These are phyloP conservation scores for Pelagia noctiluca DNA, from an alignment of 30 jellyfish, hydroid and myxozoan genomes.

Conservation along the genomic window DNA sequence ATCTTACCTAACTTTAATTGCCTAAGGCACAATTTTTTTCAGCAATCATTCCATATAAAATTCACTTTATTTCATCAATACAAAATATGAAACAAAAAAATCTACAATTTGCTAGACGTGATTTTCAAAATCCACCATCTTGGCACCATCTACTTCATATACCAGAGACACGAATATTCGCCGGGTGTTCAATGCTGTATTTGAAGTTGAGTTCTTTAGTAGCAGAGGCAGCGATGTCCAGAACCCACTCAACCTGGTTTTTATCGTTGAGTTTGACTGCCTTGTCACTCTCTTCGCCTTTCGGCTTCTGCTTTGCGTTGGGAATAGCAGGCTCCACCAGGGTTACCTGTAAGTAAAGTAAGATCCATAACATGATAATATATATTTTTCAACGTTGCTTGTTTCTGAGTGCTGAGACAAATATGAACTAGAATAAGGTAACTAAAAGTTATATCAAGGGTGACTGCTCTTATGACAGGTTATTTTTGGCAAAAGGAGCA, in stretches of 20 bases:
- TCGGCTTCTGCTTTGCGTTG: constrained; percentile 11
- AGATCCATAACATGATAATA: background rate
- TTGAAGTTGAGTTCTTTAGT: constrained; percentile 55
- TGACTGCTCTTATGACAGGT: background rate
- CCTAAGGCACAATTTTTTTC: no score
- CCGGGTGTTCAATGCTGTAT: constrained; percentile 73
- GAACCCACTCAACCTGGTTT: constrained; percentile 71
- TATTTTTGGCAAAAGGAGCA: background rate
- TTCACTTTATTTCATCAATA: no score
- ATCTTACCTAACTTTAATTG: no score
- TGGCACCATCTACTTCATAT: no score
- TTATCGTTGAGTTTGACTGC: constrained; percentile 62
- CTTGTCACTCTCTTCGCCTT: constrained; percentile 26
- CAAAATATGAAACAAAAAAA: no score
- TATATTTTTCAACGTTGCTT: no score
- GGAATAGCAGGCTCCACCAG: constrained; percentile 62
- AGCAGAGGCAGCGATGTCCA: constrained; percentile 55
- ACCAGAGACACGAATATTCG: constrained; percentile 16
- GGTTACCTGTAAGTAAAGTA: background rate
- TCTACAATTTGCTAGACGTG: no score
- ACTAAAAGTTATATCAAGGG: background rate
- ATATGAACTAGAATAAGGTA: no score
- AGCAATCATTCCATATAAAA: no score
- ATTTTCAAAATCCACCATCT: no score
- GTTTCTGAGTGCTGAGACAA: no score